Conservation (phyloP, 2,888 invertebrate species). For the Ypsolopha sequella region DNA sequence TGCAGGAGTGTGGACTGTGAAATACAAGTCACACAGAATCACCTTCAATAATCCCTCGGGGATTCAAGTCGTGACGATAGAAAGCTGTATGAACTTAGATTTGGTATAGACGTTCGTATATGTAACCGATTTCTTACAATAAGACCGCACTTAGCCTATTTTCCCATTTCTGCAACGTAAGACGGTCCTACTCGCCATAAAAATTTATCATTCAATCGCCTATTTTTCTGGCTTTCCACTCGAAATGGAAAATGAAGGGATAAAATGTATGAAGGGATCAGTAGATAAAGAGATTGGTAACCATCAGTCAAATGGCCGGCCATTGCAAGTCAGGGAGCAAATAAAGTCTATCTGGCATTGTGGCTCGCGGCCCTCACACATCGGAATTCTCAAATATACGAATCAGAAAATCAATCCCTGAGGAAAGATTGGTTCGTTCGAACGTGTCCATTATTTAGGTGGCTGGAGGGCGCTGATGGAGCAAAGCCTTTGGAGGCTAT, state of each 20-base stretch:
- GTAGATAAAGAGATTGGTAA: slow-evolving; percentile 28
- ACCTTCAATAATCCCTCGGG: no score
- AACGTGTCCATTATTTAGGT: slow-evolving; percentile 57
- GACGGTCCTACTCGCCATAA: slow-evolving; percentile 52
- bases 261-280: slow-evolving; percentile 46
- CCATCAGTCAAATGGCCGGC: slow-evolving; percentile 19
- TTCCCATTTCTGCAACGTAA: slow-evolving; percentile 59
- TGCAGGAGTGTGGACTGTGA: no score
- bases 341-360: slow-evolving; percentile 5
- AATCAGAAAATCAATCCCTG: slow-evolving; percentile 51
- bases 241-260: slow-evolving; percentile 45
- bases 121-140: background rate
- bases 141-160: slow-evolving; percentile 14
- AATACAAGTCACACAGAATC: no score
- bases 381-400: slow-evolving; percentile 35
- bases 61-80: no score
- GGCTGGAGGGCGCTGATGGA: slow-evolving; percentile 25
- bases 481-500: slow-evolving; percentile 19
- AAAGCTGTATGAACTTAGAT: no score
- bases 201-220: slow-evolving; percentile 67
- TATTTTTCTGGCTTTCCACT: slow-evolving; percentile 51
- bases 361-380: slow-evolving; percentile 26
- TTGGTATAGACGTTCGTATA: no score
- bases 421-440: slow-evolving; percentile 42
- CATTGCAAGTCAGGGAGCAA: slow-evolving; percentile 6